A percentile compares a stretch with the other conserved stretches of the same genome.
Conservation (phyloP, 2,113 vertebrate species). For the Rhinopomastus cyanomelas region DNA sequence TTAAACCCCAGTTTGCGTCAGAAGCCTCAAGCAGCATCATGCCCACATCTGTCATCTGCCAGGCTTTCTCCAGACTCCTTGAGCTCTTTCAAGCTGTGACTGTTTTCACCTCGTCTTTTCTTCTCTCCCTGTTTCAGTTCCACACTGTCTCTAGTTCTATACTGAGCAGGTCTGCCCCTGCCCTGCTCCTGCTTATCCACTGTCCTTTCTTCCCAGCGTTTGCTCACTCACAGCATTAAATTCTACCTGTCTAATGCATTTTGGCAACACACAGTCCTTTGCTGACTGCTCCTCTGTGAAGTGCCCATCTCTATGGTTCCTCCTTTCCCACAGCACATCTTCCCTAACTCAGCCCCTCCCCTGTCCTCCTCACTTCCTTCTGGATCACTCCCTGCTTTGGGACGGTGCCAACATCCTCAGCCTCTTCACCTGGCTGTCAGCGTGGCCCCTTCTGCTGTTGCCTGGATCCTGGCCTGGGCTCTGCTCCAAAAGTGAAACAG, state of each 20-base stretch:
- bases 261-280: not conserved
- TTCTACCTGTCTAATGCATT: not conserved
- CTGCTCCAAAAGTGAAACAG: not conserved
- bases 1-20: not conserved
- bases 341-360: not conserved
- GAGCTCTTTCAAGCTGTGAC: not conserved
- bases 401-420: not conserved
- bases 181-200: not conserved
- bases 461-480: not conserved
- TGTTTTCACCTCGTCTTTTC: not conserved
- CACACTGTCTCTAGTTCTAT: not conserved
- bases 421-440: not conserved
- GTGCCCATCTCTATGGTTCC: not conserved
- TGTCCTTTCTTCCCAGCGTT: not conserved
- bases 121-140: not conserved
- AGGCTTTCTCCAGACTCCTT: not conserved
- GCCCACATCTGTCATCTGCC: not conserved
- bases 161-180: not conserved
- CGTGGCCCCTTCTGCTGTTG: not conserved
- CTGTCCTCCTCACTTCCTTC: not conserved
- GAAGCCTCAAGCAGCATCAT: conserved; percentile 20
- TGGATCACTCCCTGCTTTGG: not conserved
- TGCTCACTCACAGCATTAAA: not conserved
- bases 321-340: not conserved
- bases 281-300: not conserved